Evolutionary conservation across 2,797 vertebrate species (phyloP).

Genomic region (Clarias laeviceps): DNA sequence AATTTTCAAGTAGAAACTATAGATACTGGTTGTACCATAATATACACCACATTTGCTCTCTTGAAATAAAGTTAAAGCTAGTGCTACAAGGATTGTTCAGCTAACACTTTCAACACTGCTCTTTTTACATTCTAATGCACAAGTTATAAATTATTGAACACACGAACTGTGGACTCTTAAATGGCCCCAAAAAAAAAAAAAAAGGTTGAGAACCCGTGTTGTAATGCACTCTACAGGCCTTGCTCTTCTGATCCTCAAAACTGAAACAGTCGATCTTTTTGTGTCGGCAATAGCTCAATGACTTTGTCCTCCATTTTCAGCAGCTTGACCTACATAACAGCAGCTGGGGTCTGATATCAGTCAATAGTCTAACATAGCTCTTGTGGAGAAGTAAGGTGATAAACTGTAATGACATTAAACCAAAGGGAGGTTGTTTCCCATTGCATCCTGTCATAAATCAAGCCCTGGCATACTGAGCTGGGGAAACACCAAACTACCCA

Average conservation of each 20-base stretch:
- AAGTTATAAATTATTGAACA: neutral
- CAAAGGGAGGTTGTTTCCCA: neutral
- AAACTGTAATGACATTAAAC: constrained; percentile 1
- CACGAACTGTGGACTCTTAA: neutral
- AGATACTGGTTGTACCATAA: neutral
- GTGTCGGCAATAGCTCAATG: constrained; percentile 1
- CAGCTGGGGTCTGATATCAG: constrained; percentile 7
- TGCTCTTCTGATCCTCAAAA: neutral
- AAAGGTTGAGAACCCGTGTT: neutral
- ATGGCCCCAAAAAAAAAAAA: neutral
- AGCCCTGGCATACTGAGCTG: neutral
- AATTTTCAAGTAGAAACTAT: neutral
- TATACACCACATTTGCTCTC: neutral
- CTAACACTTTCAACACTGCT: neutral
- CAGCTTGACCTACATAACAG: constrained; percentile 11
- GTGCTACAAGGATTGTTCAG: neutral
- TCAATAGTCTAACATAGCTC: neutral
- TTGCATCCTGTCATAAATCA: neutral
- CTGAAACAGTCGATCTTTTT: neutral
- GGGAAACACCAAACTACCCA: neutral
- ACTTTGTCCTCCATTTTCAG: neutral
- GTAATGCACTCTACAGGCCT: neutral
- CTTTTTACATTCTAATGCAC: neutral
- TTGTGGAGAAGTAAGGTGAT: neutral
- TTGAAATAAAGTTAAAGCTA: neutral